Conservation (phyloP, 2,888 invertebrate species). For the Hetaerina titia region DNA sequence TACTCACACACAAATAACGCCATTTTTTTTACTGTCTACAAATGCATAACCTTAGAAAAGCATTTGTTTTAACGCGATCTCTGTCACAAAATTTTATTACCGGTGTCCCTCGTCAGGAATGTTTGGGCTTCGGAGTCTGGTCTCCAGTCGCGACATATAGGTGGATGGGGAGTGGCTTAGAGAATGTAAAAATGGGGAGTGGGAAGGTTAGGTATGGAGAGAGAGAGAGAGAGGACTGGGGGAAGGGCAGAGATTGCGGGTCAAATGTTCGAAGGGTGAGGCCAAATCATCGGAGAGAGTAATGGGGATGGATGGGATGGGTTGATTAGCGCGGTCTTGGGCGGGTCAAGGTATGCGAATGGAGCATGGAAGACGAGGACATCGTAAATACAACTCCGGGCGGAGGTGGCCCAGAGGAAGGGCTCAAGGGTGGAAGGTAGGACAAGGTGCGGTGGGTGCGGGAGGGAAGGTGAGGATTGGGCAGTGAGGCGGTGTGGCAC, state of each 20-base stretch:
- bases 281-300: constrained; percentile 37
- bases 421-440: not conserved
- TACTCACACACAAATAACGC: too few species aligned
- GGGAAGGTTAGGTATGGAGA: not conserved
- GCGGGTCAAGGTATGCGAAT: constrained; percentile 45
- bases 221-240: not conserved
- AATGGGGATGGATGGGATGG: constrained; percentile 33
- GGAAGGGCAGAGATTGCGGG: not conserved
- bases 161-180: not conserved
- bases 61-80: too few species aligned
- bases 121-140: not conserved
- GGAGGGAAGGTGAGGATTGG: not conserved
- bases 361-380: constrained; percentile 30
- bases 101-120: too few species aligned
- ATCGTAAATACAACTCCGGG: constrained; percentile 21
- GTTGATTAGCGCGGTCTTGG: constrained; percentile 51
- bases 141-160: not conserved
- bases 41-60: too few species aligned
- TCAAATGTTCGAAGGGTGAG: constrained; percentile 41
- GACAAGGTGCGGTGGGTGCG: not conserved
- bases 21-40: too few species aligned
- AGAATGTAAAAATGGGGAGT: not conserved
- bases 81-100: too few species aligned
- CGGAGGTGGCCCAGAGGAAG: not conserved
- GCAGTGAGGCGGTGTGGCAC: not conserved